Percentiles rank a stretch among this genome's conserved stretches.
phyloP scores from a whole-genome alignment of 2,888 invertebrate species.

The Trissolcus japonicus region DNA sequence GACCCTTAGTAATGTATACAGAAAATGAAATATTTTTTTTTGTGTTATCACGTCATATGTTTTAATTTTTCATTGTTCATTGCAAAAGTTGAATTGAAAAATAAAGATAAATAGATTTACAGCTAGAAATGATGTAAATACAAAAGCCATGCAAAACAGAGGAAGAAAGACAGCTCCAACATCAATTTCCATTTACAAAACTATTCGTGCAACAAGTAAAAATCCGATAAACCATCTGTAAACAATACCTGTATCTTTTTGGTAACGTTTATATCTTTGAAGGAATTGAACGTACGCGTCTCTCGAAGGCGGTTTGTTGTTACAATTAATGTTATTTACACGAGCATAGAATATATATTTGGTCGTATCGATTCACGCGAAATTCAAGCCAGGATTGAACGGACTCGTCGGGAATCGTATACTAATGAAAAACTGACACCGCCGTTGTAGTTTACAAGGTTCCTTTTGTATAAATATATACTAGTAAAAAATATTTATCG shows the following conservation, averaged over 20 bases:
- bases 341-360: constrained; percentile 14
- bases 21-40: no score
- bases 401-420: constrained; percentile 33
- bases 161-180: constrained; percentile 26
- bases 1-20: no score
- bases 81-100: not conserved
- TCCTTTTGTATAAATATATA: constrained; percentile 35
- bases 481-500: constrained; percentile 31
- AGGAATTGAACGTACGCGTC: constrained; percentile 29
- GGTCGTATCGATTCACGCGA: not conserved
- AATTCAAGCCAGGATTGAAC: constrained; percentile 35
- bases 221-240: constrained; percentile 51
- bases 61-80: not conserved
- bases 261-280: constrained; percentile 31
- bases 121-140: not conserved
- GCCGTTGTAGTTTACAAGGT: constrained; percentile 6
- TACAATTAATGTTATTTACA: constrained; percentile 20
- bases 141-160: constrained; percentile 27
- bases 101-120: not conserved
- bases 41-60: no score
- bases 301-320: constrained; percentile 29
- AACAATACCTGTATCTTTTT: constrained; percentile 65
- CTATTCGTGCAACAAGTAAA: constrained; percentile 69
- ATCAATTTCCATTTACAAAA: constrained; percentile 66
- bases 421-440: not conserved